Percentiles rank a stretch among this genome's conserved stretches.
These are phyloP conservation scores for Corythornis madagascariensis DNA, from an alignment of 2,113 vertebrate species.

Conservation along the genomic window DNA sequence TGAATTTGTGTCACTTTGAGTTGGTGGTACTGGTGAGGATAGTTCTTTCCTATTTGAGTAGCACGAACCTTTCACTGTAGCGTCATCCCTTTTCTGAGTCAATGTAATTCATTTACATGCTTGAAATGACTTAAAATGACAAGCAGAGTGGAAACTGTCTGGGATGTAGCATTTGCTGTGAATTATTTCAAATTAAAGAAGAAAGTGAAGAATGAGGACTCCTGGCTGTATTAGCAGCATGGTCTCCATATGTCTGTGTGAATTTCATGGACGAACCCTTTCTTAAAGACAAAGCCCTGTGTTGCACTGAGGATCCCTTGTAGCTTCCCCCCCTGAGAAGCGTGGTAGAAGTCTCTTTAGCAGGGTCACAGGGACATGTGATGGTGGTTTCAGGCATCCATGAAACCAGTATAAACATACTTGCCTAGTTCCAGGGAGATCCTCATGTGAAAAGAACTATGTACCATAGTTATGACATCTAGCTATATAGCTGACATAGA, in stretches of 20 bases:
- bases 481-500: background rate
- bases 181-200: background rate
- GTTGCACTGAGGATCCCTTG: background rate
- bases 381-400: background rate
- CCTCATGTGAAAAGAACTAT: background rate
- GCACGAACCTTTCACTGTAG: background rate
- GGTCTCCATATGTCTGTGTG: background rate
- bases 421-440: background rate
- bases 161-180: background rate
- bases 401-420: background rate
- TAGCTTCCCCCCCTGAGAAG: background rate
- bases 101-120: background rate
- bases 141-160: background rate
- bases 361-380: background rate
- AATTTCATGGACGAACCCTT: background rate
- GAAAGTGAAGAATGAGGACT: background rate
- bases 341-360: background rate
- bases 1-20: background rate
- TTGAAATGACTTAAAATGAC: slow-evolving; percentile 1
- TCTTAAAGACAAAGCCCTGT: background rate
- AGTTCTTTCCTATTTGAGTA: background rate
- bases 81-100: background rate
- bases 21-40: background rate
- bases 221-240: background rate
- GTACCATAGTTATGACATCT: background rate